Conservation (phyloP, 2,797 vertebrate species). For the Sphaeramia orbicularis region DNA sequence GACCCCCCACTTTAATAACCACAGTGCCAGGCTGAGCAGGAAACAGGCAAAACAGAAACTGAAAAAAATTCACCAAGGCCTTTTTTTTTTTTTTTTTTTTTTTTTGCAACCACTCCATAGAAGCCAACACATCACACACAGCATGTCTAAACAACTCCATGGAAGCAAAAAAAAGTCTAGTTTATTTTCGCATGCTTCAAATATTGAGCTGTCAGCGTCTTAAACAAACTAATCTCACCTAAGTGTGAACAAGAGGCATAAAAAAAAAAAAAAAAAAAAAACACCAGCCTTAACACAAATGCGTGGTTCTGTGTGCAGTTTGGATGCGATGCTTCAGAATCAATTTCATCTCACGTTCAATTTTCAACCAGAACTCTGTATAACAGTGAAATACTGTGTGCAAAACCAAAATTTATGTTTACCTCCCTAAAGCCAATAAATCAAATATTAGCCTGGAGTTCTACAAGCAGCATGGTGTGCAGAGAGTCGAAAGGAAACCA, state of each 20-base stretch:
- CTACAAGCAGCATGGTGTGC: neutral
- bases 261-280: neutral
- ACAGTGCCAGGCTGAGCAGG: constrained; percentile 46
- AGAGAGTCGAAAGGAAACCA: neutral
- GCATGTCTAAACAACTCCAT: neutral
- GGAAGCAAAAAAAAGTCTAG: constrained; percentile 2
- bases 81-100: too few species aligned
- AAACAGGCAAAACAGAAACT: constrained; percentile 27
- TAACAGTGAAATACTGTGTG: neutral
- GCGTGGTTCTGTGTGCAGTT: too few species aligned
- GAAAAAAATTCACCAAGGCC: too few species aligned
- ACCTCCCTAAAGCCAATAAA: neutral
- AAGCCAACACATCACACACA: constrained; percentile 19
- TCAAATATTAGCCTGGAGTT: too few species aligned
- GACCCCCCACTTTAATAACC: constrained; percentile 64
- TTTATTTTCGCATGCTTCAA: constrained; percentile 8
- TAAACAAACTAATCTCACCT: neutral
- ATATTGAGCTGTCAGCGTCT: neutral
- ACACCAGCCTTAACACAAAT: neutral
- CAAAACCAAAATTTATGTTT: neutral
- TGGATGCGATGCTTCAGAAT: too few species aligned
- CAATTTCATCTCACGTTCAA: too few species aligned
- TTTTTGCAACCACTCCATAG: too few species aligned
- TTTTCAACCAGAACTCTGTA: neutral
- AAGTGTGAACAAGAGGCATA: neutral